Evolutionary conservation across 2,113 vertebrate species (phyloP).

Genomic region (Equus quagga): DNA sequence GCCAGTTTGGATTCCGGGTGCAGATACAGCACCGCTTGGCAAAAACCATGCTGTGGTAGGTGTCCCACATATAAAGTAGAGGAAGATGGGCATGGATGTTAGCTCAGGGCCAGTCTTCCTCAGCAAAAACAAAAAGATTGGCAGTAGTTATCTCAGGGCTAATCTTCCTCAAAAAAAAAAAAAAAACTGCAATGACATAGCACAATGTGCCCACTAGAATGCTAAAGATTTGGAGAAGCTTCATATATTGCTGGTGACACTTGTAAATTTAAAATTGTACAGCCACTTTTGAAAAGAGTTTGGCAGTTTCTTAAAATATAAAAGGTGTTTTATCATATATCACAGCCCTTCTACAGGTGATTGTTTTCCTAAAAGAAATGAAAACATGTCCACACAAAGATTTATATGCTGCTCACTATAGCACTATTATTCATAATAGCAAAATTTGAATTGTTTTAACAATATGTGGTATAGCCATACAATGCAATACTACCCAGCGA

Average conservation of each 20-base stretch:
- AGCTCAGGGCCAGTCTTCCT: too few relatives aligned
- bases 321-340: neutral
- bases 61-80: too few relatives aligned
- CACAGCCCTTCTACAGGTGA: neutral
- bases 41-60: too few relatives aligned
- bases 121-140: too few relatives aligned
- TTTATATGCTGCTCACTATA: neutral
- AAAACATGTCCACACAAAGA: neutral
- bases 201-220: neutral
- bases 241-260: neutral
- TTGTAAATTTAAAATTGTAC: neutral
- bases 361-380: neutral
- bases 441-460: neutral
- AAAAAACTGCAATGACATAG: neutral
- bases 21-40: too few relatives aligned
- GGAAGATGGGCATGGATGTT: too few relatives aligned
- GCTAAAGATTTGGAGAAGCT: neutral
- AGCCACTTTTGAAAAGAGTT: neutral
- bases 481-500: neutral
- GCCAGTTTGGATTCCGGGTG: too few relatives aligned
- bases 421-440: neutral
- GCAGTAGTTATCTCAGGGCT: too few relatives aligned
- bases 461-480: neutral
- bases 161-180: too few relatives aligned
- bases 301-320: neutral